phyloP scores from a whole-genome alignment of 2,113 vertebrate genomes.

The Laticauda laticaudata region DNA sequence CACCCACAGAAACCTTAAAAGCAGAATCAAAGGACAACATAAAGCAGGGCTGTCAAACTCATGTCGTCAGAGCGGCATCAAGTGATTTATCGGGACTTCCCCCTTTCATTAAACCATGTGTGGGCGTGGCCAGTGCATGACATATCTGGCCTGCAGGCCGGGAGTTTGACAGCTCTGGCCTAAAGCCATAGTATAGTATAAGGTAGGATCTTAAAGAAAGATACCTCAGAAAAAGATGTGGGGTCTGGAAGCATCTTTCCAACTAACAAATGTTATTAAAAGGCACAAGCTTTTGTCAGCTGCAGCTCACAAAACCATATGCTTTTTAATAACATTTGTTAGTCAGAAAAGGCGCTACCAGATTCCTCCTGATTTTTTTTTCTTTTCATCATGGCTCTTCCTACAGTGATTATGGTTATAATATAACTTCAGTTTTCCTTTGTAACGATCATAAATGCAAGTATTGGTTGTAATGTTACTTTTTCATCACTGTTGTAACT shows the following conservation, averaged over 20 bases:
- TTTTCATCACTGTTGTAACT: neutral
- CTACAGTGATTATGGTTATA: neutral
- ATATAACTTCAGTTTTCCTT: neutral
- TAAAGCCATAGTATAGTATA: neutral
- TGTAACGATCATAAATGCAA: neutral
- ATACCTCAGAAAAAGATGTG: neutral
- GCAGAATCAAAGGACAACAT: neutral
- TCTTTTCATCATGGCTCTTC: neutral
- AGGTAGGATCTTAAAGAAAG: neutral
- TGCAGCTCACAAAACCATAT: neutral
- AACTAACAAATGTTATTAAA: neutral
- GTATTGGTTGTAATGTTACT: neutral
- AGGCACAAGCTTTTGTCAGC: neutral
- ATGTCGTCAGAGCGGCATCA: fast-evolving
- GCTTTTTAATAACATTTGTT: neutral
- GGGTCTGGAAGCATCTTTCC: neutral
- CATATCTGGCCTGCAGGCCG: fast-evolving
- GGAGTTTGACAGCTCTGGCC: too few species aligned
- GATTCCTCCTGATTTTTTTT: neutral
- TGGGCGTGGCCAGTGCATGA: too few species aligned
- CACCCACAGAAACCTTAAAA: neutral
- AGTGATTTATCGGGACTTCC: too few species aligned
- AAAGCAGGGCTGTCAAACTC: neutral
- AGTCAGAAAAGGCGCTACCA: neutral
- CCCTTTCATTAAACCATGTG: too few species aligned